Percentiles rank a stretch among this genome's conserved stretches.
These are phyloP conservation scores for Porites divaricata DNA, from an alignment of 92 coral and sea anemone genomes.

Conservation along the genomic window DNA sequence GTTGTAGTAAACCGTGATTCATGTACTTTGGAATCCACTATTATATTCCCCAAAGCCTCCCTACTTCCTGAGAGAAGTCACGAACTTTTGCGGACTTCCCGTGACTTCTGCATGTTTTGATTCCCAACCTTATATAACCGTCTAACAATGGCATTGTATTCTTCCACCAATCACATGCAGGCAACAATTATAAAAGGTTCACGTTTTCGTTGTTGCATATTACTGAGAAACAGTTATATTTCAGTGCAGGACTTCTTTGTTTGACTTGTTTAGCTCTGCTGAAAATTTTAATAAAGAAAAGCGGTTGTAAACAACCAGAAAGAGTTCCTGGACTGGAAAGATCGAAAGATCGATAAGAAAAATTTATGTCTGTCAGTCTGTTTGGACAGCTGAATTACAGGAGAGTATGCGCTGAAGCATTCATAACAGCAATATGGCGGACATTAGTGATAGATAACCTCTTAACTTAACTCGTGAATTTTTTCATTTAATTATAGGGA, in stretches of 20 bases:
- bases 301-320: background rate
- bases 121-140: background rate
- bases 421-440: background rate
- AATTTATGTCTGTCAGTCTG: background rate
- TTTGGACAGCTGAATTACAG: background rate
- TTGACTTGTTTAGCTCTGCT: background rate
- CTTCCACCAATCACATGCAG: conserved; percentile 15
- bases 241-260: background rate
- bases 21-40: background rate
- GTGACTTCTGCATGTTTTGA: conserved; percentile 12
- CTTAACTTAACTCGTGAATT: background rate
- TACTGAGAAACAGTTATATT: background rate
- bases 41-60: background rate
- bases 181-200: no score
- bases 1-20: background rate
- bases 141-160: conserved; percentile 4
- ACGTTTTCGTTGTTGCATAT: background rate
- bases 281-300: background rate
- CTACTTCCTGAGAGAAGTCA: conserved; percentile 35
- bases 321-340: background rate
- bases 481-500: background rate
- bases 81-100: conserved; percentile 5
- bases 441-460: background rate
- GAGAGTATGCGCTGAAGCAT: conserved; percentile 7
- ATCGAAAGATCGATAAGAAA: background rate